Percentiles rank a stretch among this genome's conserved stretches.
Evolutionary conservation across 1,140 invertebrate species (phyloP).

Genomic region (Eupristina koningsbergeri): DNA sequence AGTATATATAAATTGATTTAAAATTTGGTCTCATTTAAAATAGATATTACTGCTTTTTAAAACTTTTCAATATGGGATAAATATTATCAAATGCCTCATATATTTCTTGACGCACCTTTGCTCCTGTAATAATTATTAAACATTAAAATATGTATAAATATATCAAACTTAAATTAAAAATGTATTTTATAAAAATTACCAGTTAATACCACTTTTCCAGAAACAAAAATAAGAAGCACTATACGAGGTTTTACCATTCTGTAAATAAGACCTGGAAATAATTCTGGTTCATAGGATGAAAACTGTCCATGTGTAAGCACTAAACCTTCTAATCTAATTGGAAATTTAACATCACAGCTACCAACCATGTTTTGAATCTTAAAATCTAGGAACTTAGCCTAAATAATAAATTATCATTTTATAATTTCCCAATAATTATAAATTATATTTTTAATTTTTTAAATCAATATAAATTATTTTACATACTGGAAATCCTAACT

Average conservation of each 20-base stretch:
- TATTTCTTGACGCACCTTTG: conserved; percentile 97
- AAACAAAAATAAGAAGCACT: conserved; percentile 98
- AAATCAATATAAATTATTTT: conserved; percentile 26
- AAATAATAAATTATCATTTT: conserved; percentile 52
- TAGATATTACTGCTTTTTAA: conserved; percentile 88
- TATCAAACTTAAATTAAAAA: conserved; percentile 6
- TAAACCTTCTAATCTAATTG: conserved; percentile 96
- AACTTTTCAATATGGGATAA: conserved; percentile 99
- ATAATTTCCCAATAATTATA: not conserved
- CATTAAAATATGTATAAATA: conserved; percentile 32
- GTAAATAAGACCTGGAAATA: conserved; percentile 99
- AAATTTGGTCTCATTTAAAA: not conserved
- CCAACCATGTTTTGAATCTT: conserved; percentile 99
- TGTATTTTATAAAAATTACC: conserved; percentile 70
- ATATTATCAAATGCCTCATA: conserved; percentile 99
- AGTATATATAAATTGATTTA: conserved; percentile 24
- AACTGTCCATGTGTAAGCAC: conserved; percentile 98
- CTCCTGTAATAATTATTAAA: conserved; percentile 78
- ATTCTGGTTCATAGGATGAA: conserved; percentile 93
- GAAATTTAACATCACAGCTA: conserved; percentile 99
- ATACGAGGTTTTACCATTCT: conserved; percentile 99
- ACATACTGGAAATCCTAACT: conserved; percentile 93
- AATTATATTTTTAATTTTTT: not conserved
- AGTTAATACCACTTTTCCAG: conserved; percentile 97
- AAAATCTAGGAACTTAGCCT: conserved; percentile 99